A percentile compares a stretch with the other conserved stretches of the same genome.
Conservation (phyloP, 2,113 vertebrate species). For the Ardeotis arabs region DNA sequence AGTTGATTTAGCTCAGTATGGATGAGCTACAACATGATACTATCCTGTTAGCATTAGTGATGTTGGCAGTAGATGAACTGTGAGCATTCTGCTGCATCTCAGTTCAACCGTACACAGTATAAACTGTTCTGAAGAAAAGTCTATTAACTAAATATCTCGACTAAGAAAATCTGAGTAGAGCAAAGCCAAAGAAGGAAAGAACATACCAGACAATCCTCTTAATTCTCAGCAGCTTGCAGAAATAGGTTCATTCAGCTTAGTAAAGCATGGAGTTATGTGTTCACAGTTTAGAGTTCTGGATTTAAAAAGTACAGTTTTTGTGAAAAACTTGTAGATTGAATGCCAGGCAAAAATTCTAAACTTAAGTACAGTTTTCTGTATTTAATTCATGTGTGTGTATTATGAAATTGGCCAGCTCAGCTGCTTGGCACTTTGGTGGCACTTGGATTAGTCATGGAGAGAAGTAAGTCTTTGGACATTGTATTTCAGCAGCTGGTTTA, state of each 20-base stretch:
- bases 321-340: background rate
- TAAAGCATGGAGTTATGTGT: background rate
- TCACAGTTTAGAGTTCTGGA: background rate
- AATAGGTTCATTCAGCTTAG: background rate
- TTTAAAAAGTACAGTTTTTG: background rate
- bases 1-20: background rate
- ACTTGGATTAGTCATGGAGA: slow-evolving; percentile 25
- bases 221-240: background rate
- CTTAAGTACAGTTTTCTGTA: background rate
- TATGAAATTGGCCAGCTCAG: background rate
- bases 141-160: background rate
- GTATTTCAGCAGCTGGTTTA: slow-evolving; percentile 41
- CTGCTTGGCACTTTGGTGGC: background rate
- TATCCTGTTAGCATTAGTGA: background rate
- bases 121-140: background rate
- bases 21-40: background rate
- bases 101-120: background rate
- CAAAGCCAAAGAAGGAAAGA: background rate
- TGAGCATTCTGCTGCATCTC: background rate
- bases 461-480: slow-evolving; percentile 2
- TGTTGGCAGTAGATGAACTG: background rate
- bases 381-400: background rate
- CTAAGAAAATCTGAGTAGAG: background rate
- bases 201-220: background rate
- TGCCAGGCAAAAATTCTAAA: background rate